Evolutionary conservation across 2,797 vertebrate species (phyloP).

Genomic region (Melanotaenia boesemani): DNA sequence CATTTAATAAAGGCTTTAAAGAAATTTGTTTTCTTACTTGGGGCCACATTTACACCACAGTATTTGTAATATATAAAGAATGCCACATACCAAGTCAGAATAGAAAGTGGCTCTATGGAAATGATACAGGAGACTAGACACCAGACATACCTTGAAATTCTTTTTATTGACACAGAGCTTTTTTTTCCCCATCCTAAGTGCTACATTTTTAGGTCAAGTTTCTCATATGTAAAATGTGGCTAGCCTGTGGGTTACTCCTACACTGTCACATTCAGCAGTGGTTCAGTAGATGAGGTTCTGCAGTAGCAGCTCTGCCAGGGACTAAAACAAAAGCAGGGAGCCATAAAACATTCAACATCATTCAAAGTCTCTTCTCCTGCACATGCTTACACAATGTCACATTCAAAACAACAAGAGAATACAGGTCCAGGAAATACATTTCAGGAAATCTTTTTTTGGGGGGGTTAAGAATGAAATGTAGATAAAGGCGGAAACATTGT

Average conservation of each 20-base stretch:
- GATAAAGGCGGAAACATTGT: not conserved
- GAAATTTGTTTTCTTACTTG: not conserved
- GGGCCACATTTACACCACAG: not conserved
- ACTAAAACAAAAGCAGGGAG: conserved; percentile 77
- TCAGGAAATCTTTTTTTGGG: conserved; percentile 70
- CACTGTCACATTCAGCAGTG: conserved; percentile 40
- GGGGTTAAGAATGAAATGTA: conserved; percentile 44
- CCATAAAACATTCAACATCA: conserved; percentile 87
- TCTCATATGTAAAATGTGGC: conserved; percentile 44
- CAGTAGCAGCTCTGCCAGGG: conserved; percentile 41
- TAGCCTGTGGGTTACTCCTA: conserved; percentile 30
- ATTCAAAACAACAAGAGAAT: conserved; percentile 77
- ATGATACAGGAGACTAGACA: not conserved
- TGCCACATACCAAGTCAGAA: not conserved
- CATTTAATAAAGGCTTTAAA: not conserved
- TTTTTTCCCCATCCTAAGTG: conserved; percentile 18
- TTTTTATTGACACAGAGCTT: not conserved
- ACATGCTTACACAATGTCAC: conserved; percentile 79
- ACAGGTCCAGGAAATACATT: conserved; percentile 72
- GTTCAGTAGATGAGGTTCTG: conserved; percentile 30
- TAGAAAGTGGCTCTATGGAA: not conserved
- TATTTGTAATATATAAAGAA: not conserved
- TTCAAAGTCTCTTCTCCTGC: conserved; percentile 73
- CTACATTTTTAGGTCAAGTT: conserved; percentile 31
- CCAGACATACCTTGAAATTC: not conserved